Conservation (phyloP, 2,888 invertebrate genomes). For the Coelinius sp. region DNA sequence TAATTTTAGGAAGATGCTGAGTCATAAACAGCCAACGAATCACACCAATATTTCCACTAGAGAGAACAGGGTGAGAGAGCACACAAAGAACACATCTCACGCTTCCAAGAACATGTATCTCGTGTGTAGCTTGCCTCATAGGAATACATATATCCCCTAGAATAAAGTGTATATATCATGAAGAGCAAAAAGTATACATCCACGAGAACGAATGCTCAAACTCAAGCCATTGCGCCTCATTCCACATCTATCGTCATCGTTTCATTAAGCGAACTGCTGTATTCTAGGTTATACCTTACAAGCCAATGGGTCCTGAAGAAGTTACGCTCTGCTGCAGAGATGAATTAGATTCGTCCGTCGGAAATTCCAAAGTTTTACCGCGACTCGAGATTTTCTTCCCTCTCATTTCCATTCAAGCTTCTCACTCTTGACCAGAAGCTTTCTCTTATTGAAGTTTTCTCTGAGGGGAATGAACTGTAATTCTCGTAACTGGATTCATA, state of each 20-base stretch:
- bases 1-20: too few species aligned
- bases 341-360: conserved; percentile 7
- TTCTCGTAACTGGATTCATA: neutral
- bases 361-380: neutral
- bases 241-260: conserved; percentile 4
- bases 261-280: neutral
- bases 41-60: neutral
- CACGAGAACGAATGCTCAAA: neutral
- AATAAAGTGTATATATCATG: neutral
- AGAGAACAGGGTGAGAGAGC: neutral
- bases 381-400: neutral
- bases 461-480: neutral
- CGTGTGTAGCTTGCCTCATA: neutral
- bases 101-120: neutral
- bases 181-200: neutral
- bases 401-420: neutral
- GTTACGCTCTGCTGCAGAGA: neutral
- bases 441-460: neutral
- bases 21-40: conserved; percentile 17
- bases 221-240: neutral
- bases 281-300: neutral
- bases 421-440: neutral
- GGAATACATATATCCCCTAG: conserved; percentile 2
- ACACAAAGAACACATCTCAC: conserved; percentile 1
- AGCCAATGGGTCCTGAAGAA: neutral